Evolutionary conservation across 2,888 invertebrate species (phyloP).

Genomic region (Caenorhabditis sinica): DNA sequence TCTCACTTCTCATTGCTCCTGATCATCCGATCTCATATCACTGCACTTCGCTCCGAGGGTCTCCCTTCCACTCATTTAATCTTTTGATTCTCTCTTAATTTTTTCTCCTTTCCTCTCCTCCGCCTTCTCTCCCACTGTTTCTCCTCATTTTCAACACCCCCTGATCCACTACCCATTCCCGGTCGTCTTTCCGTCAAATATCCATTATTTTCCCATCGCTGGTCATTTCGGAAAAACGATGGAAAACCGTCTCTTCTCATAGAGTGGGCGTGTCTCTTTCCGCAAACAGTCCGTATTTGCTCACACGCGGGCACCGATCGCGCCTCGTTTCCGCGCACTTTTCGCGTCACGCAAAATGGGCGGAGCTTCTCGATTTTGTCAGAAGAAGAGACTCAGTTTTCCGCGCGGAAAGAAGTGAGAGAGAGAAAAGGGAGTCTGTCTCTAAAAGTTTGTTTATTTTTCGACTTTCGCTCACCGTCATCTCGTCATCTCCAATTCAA

Average conservation of each 20-base stretch:
- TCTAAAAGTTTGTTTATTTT: slow-evolving; percentile 49
- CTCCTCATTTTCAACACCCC: slow-evolving; percentile 5
- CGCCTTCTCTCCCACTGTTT: not conserved
- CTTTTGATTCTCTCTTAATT: slow-evolving; percentile 16
- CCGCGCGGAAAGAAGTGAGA: slow-evolving; percentile 37
- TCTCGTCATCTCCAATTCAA: slow-evolving; percentile 34
- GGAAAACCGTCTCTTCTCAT: slow-evolving; percentile 29
- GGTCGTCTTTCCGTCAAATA: not conserved
- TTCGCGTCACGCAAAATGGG: slow-evolving; percentile 59
- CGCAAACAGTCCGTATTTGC: slow-evolving; percentile 58
- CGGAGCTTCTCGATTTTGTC: slow-evolving; percentile 26
- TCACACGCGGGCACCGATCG: slow-evolving; percentile 41
- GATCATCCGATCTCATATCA: not conserved
- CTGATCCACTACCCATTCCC: slow-evolving; percentile 4
- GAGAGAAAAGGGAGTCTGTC: slow-evolving; percentile 24
- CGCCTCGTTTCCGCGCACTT: slow-evolving; percentile 57
- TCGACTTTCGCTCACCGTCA: slow-evolving; percentile 49
- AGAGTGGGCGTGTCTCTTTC: slow-evolving; percentile 32
- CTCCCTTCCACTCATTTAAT: slow-evolving; percentile 8
- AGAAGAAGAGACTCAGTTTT: slow-evolving; percentile 36
- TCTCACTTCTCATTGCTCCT: too few species aligned
- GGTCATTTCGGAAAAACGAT: slow-evolving; percentile 39
- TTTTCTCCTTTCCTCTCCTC: not conserved
- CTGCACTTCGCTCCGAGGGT: not conserved
- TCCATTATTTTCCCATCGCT: slow-evolving; percentile 31